phyloP scores from a whole-genome alignment of 2,888 invertebrate genomes.

The Zeuzera pyrina region DNA sequence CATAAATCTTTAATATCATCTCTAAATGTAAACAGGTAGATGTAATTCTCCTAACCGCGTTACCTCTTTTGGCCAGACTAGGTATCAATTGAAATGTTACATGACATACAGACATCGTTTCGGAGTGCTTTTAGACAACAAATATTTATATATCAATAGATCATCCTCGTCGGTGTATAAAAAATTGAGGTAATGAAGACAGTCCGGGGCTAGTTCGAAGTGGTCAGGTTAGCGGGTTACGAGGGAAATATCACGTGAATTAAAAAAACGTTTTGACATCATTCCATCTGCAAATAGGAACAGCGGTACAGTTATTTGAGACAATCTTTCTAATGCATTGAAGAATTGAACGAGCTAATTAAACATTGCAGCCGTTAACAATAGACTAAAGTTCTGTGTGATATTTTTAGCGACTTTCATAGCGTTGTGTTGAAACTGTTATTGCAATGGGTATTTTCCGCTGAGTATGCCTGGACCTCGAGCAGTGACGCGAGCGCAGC shows the following conservation, averaged over 20 bases:
- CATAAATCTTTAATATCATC: too few relatives aligned
- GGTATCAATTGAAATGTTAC: slow-evolving; percentile 7
- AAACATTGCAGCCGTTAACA: too few relatives aligned
- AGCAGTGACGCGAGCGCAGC: slow-evolving; percentile 68
- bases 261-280: slow-evolving; percentile 3
- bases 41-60: slow-evolving; percentile 3
- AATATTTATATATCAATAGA: slow-evolving; percentile 18
- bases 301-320: too few relatives aligned
- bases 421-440: slow-evolving; percentile 27
- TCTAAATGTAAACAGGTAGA: too few relatives aligned
- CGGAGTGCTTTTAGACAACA: slow-evolving; percentile 3
- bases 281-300: too few relatives aligned
- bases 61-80: background rate
- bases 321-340: too few relatives aligned
- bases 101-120: slow-evolving; percentile 11
- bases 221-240: slow-evolving; percentile 48
- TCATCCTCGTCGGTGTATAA: slow-evolving; percentile 28
- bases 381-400: background rate
- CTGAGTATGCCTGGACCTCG: slow-evolving; percentile 62
- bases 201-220: slow-evolving; percentile 27
- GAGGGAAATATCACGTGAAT: slow-evolving; percentile 27
- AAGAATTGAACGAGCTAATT: too few relatives aligned
- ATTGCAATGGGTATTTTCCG: slow-evolving; percentile 60
- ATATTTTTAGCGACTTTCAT: slow-evolving; percentile 9
- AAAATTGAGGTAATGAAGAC: slow-evolving; percentile 50